Conservation (phyloP, 2,797 vertebrate species). For the Coreius guichenoti region DNA sequence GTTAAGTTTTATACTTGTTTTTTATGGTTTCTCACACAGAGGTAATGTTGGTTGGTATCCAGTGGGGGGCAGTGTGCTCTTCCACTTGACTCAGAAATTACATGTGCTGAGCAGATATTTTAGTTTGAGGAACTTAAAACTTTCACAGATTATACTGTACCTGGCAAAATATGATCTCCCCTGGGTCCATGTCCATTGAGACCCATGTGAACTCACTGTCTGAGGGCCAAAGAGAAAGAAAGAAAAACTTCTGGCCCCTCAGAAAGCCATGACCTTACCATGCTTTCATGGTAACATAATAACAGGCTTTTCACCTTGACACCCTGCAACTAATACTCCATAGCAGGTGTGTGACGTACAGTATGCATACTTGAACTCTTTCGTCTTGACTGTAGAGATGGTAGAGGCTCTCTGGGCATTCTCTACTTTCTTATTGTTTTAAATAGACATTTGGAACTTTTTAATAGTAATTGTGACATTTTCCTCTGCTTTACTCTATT, state of each 20-base stretch:
- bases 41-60: constrained; percentile 42
- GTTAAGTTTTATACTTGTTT: background rate
- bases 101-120: constrained; percentile 42
- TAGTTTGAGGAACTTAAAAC: constrained; percentile 31
- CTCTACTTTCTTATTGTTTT: constrained; percentile 1
- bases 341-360: constrained; percentile 44
- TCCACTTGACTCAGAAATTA: background rate
- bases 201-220: constrained; percentile 61
- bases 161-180: constrained; percentile 24
- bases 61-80: constrained; percentile 63
- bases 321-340: constrained; percentile 34
- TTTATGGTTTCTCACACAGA: background rate
- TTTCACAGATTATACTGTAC: constrained; percentile 31
- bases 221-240: constrained; percentile 35
- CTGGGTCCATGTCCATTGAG: constrained; percentile 27
- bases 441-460: background rate
- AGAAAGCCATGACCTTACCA: constrained; percentile 46
- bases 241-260: constrained; percentile 1
- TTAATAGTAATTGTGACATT: background rate
- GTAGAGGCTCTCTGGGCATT: background rate
- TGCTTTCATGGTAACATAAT: constrained; percentile 45
- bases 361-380: constrained; percentile 18
- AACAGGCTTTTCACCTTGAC: constrained; percentile 46
- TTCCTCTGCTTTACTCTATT: background rate
- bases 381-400: background rate